A percentile compares a stretch with the other conserved stretches of the same genome.
These are phyloP conservation scores for Papilio dardanus DNA, from an alignment of 1,140 invertebrate genomes.

Conservation along the genomic window DNA sequence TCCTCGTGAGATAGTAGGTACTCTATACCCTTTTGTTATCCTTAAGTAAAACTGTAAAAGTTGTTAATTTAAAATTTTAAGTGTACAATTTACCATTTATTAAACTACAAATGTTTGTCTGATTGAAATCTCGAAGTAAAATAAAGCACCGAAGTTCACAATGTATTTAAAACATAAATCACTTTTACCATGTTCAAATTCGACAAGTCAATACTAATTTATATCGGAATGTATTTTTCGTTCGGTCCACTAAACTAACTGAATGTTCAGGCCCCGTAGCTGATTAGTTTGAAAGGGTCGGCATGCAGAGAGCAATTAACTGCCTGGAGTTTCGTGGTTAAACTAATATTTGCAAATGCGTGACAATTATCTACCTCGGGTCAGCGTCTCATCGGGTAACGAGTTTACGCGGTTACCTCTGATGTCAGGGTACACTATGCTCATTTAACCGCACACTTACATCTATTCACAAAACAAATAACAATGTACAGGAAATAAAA, in stretches of 20 bases:
- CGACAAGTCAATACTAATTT: not conserved
- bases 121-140: not conserved
- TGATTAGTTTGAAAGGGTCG: constrained; percentile 28
- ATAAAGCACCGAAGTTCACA: not conserved
- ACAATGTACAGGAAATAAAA: not conserved
- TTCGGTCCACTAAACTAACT: not conserved
- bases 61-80: not conserved
- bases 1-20: not conserved
- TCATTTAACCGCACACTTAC: not conserved
- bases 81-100: not conserved
- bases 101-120: not conserved
- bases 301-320: constrained; percentile 25
- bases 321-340: constrained; percentile 17
- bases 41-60: not conserved
- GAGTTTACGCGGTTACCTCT: constrained; percentile 23
- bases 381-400: constrained; percentile 12
- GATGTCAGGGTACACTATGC: not conserved
- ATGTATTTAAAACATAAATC: not conserved
- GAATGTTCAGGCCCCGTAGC: not conserved
- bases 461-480: not conserved
- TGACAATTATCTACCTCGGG: constrained; percentile 24
- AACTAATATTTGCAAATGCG: constrained; percentile 37
- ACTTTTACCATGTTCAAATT: not conserved
- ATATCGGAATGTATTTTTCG: not conserved
- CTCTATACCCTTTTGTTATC: not conserved